Evolutionary conservation across 53 echinoderm and acorn worm species (phyloP), one percentile per base, ranked within the genome.

Genomic region (Temnopleurus reevesii): DNA sequence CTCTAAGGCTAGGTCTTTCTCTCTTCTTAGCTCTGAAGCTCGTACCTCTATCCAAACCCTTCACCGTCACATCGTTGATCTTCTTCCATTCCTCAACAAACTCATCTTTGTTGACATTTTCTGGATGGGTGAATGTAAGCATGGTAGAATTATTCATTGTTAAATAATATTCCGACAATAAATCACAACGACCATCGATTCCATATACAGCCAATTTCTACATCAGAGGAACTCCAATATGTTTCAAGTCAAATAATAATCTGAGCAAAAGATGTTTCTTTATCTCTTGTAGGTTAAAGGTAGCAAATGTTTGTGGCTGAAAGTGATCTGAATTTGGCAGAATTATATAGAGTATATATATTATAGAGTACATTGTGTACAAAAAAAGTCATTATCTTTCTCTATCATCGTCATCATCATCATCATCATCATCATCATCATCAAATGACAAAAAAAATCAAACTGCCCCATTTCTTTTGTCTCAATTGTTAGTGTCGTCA

Each of bases 1-100:
- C 64, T 29, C 36, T 65, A 2, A 87, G 65, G 23, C 51, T 71
- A 21, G 88, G 88, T 66, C 88, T 65, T 4, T 87, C 71, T 35
- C 28, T 87, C 54, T 54, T 87, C 88, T 87, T 87, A 6, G 19
- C 88, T 47, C 88, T 29, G 28, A 87, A 87, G 51, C 88, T 87
- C 23, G 34, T 71, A 18, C 54, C 71, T 8, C 88, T 28, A 34
- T 71, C 71, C 1, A 87, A 35, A 5, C 47, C 88, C 5, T 30
- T 30, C 2, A 87, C 71, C n/a, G 65, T 49, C 8, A 87, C 88
- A 66, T 66, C 46, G 21, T 71, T 49, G 38, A 87, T 87, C 55
- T 87, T 66, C 88, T 66, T 47, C 66, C 66, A 87, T 33, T 66
- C 88, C 71, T 87, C 71, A 9, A 51, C 88, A 9, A 66, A 38